These are phyloP conservation scores for Bos javanicus DNA, from an alignment of 2,113 vertebrate species.

Conservation along the genomic window DNA sequence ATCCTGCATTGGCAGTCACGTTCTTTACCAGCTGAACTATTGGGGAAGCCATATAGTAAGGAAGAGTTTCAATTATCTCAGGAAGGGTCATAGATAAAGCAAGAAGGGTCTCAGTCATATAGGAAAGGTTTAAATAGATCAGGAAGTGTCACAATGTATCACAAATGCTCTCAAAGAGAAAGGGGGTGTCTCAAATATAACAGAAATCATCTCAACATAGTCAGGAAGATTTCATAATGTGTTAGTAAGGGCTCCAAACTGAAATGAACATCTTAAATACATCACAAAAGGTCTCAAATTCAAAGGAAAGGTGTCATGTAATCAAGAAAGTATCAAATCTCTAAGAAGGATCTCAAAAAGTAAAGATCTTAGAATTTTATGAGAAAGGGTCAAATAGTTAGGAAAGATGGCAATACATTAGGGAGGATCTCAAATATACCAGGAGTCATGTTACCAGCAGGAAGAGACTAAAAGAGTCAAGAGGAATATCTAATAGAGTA, in stretches of 20 bases:
- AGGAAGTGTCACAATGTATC: neutral
- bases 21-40: neutral
- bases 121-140: slow-evolving; percentile 6
- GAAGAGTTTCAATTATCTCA: slow-evolving; percentile 3
- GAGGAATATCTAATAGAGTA: neutral
- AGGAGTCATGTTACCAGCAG: neutral
- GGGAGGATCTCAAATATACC: neutral
- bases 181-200: neutral
- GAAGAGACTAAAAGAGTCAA: neutral
- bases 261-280: neutral
- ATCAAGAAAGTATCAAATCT: neutral
- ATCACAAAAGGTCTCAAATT: neutral
- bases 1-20: neutral
- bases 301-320: neutral
- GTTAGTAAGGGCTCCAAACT: neutral
- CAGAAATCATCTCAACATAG: neutral
- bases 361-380: neutral
- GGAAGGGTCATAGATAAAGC: slow-evolving; percentile 19
- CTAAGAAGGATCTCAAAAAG: neutral
- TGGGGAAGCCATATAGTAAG: neutral
- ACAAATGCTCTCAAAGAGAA: slow-evolving; percentile 13
- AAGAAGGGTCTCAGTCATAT: neutral
- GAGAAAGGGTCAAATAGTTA: neutral
- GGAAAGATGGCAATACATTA: neutral
- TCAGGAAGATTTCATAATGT: slow-evolving; percentile 8